These are phyloP conservation scores for Mormyrops boulengeri DNA, from an alignment of 2,797 vertebrate genomes.

Conservation along the genomic window DNA sequence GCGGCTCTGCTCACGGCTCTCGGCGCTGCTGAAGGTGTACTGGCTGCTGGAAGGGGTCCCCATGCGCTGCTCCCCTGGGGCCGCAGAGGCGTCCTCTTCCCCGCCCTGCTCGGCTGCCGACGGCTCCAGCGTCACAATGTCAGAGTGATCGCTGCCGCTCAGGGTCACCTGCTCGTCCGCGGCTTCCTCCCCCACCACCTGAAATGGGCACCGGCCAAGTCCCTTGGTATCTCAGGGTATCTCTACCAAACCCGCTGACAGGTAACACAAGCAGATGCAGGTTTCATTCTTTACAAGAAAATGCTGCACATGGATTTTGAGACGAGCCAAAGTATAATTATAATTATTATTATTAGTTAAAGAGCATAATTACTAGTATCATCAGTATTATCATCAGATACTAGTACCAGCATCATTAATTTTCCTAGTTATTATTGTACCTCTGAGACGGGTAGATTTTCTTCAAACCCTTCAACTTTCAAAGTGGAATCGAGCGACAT, in stretches of 20 bases:
- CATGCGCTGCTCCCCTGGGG: conserved; percentile 68
- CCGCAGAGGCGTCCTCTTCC: conserved; percentile 41
- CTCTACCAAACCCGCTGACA: not conserved
- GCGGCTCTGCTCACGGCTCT: conserved; percentile 57
- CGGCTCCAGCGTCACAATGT: conserved; percentile 84
- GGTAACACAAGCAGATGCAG: not conserved
- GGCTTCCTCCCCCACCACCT: conserved; percentile 49
- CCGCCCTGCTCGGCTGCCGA: conserved; percentile 60
- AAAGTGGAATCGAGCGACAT: conserved; percentile 47
- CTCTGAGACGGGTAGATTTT: conserved; percentile 51
- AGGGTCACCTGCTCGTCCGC: conserved; percentile 59
- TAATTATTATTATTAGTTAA: not conserved
- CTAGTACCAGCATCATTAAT: not conserved
- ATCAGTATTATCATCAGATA: not conserved
- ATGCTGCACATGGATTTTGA: not conserved
- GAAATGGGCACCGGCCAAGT: not conserved
- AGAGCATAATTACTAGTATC: not conserved
- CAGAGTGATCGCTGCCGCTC: conserved; percentile 85
- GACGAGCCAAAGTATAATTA: not conserved
- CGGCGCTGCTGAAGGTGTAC: conserved; percentile 79
- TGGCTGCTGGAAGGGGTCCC: conserved; percentile 93
- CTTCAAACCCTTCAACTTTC: conserved; percentile 44
- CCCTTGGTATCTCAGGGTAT: not conserved
- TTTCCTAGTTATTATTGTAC: conserved; percentile 47
- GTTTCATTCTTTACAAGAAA: not conserved